A percentile compares a stretch with the other conserved stretches of the same genome.
Conservation (phyloP, 2,888 invertebrate species). For the Gisinianus flammeolus region DNA sequence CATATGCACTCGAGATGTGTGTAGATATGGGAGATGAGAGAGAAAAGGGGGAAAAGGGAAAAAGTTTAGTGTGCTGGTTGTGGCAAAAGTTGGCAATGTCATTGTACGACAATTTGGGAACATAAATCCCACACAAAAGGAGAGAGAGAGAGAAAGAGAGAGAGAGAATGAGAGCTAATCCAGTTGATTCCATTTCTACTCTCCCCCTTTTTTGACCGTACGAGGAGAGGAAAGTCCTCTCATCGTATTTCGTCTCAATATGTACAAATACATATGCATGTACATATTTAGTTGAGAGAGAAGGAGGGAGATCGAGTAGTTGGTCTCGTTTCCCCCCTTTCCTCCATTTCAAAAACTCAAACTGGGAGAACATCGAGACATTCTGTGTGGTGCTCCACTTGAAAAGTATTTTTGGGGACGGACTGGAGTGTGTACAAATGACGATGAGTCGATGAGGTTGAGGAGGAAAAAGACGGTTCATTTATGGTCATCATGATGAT, state of each 20-base stretch:
- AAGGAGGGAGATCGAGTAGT: not conserved
- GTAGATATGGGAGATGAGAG: not conserved
- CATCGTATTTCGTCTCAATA: not conserved
- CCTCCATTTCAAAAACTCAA: too few relatives aligned
- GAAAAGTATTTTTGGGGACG: not conserved
- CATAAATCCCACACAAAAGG: constrained; percentile 42
- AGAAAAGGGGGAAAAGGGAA: not conserved
- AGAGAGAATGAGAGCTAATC: constrained; percentile 21
- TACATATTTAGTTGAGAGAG: too few relatives aligned
- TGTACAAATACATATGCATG: too few relatives aligned
- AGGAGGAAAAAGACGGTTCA: constrained; percentile 15
- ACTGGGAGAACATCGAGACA: too few relatives aligned
- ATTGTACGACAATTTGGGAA: constrained; percentile 48
- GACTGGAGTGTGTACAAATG: too few relatives aligned
- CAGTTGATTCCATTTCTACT: constrained; percentile 25
- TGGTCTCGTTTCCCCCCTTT: not conserved
- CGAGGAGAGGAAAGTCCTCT: too few relatives aligned
- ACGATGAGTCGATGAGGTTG: not conserved
- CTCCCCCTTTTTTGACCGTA: too few relatives aligned
- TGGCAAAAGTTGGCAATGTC: constrained; percentile 44
- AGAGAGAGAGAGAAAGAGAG: not conserved
- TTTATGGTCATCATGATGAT: constrained; percentile 22
- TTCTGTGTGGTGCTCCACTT: too few relatives aligned
- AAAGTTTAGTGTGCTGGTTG: constrained; percentile 38
- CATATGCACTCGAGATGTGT: too few relatives aligned